These are phyloP conservation scores for Festucalex cinctus DNA, from an alignment of 2,113 vertebrate genomes.

Conservation along the genomic window DNA sequence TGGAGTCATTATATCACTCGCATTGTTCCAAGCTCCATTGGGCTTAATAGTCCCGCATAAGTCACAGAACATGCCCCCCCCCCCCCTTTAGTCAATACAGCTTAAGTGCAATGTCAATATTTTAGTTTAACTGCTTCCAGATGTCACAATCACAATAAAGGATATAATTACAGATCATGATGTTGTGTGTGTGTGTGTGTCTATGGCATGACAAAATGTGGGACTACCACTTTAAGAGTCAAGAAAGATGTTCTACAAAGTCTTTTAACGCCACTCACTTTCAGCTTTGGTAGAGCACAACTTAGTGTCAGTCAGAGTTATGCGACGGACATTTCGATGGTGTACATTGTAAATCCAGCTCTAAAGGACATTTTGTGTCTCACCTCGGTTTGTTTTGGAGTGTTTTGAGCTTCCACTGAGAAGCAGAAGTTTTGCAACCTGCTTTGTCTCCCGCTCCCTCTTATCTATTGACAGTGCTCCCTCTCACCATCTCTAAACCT, in stretches of 20 bases:
- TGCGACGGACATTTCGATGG: conserved; percentile 19
- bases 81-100: conserved; percentile 6
- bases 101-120: conserved; percentile 12
- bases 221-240: neutral
- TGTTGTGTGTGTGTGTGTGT: conserved; percentile 18
- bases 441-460: conserved; percentile 12
- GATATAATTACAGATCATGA: neutral
- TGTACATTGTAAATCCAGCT: conserved; percentile 25
- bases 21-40: conserved; percentile 36
- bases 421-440: conserved; percentile 23
- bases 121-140: conserved; percentile 21
- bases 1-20: conserved; percentile 26
- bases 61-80: conserved; percentile 14
- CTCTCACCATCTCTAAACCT: conserved; percentile 49
- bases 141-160: conserved; percentile 9
- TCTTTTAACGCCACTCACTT: conserved; percentile 20
- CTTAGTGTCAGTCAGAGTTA: conserved; percentile 21
- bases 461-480: conserved; percentile 50
- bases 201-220: neutral
- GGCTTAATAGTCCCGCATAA: conserved; percentile 35
- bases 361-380: conserved; percentile 11
- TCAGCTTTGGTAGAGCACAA: conserved; percentile 13
- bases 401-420: conserved; percentile 11
- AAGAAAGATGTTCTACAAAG: conserved; percentile 6
- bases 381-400: conserved; percentile 21